Percentiles rank a stretch among this genome's conserved stretches.
Conservation (phyloP, 1,140 invertebrate genomes). For the Periplaneta americana region DNA sequence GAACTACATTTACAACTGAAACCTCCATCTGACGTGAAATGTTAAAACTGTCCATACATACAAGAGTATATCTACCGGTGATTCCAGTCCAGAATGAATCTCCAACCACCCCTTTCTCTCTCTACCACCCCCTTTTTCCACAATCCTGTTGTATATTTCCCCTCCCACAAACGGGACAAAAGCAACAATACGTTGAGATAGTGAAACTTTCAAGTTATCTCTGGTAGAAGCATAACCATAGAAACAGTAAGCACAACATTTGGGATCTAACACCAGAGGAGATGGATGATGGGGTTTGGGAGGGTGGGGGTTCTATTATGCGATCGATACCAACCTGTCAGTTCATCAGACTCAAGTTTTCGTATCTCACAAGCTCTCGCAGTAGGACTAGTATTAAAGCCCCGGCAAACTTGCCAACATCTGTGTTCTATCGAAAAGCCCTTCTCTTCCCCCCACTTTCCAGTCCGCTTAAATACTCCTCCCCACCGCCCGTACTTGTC, state of each 20-base stretch:
- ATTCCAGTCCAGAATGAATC: neutral
- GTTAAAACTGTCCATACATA: neutral
- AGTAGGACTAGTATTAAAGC: neutral
- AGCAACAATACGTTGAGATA: neutral
- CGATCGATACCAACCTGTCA: neutral
- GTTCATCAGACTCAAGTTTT: neutral
- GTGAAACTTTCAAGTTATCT: neutral
- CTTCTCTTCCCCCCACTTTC: neutral
- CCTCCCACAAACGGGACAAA: too few species aligned
- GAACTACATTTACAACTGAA: neutral
- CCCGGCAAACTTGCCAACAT: neutral
- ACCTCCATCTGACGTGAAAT: neutral
- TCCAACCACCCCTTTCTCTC: neutral
- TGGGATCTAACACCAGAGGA: too few species aligned
- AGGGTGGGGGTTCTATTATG: neutral
- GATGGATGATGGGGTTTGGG: neutral
- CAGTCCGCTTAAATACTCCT: too few species aligned
- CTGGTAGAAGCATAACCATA: neutral
- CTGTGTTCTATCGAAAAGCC: neutral
- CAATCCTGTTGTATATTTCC: too few species aligned
- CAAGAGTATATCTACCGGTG: neutral
- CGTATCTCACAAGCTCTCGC: neutral
- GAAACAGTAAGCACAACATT: neutral
- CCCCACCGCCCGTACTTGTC: neutral
- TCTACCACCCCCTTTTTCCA: neutral